A percentile compares a stretch with the other conserved stretches of the same genome.
These are phyloP conservation scores for Oncopodura yosiiana DNA, from an alignment of 1,140 invertebrate genomes.

Conservation along the genomic window DNA sequence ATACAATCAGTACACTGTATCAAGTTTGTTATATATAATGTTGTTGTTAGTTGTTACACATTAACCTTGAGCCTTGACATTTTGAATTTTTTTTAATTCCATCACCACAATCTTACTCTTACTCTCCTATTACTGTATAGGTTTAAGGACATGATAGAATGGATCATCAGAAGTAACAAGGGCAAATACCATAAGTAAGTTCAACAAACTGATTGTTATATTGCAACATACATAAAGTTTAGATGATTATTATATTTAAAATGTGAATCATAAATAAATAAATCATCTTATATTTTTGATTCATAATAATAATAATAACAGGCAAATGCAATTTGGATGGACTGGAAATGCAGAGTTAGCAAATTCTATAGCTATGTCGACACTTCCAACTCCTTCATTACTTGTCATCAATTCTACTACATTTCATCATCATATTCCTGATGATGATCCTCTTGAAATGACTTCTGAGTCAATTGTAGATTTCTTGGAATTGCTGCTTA, in stretches of 20 bases:
- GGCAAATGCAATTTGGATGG: conserved; percentile 82
- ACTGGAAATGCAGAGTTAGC: conserved; percentile 68
- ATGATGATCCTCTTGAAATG: conserved; percentile 67
- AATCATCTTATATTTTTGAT: neutral
- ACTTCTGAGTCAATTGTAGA: conserved; percentile 63
- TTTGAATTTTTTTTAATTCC: too few relatives aligned
- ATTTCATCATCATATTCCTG: conserved; percentile 78
- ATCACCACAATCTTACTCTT: too few relatives aligned
- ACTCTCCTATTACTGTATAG: conserved; percentile 34
- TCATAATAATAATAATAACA: too few relatives aligned
- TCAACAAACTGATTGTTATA: neutral
- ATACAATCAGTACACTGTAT: too few relatives aligned
- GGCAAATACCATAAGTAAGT: conserved; percentile 64
- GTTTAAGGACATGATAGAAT: conserved; percentile 74
- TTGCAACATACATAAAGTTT: neutral
- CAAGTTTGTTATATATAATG: too few relatives aligned
- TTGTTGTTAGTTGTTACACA: too few relatives aligned
- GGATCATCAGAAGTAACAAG: conserved; percentile 63
- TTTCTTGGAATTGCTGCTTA: conserved; percentile 38
- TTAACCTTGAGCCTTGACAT: too few relatives aligned
- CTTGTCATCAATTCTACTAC: conserved; percentile 82
- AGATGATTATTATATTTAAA: neutral
- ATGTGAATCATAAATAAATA: conserved; percentile 2
- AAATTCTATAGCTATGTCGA: conserved; percentile 80
- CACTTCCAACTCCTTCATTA: conserved; percentile 69